Conservation (phyloP, 2,113 vertebrate species). For the Prietella phreatophila region DNA sequence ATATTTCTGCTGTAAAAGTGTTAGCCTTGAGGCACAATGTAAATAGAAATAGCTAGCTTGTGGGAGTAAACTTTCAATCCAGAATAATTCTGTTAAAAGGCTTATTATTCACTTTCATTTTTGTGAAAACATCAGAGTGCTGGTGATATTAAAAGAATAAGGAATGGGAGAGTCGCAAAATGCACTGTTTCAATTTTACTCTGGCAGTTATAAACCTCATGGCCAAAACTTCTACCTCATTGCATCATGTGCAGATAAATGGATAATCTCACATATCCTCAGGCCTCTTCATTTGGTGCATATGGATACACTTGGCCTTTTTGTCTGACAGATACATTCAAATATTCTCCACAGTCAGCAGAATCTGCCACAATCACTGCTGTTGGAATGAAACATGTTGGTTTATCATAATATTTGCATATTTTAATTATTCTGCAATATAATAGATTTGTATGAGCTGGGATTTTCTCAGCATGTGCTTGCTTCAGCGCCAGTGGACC, state of each 20-base stretch:
- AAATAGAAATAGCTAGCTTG: background rate
- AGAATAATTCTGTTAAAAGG: background rate
- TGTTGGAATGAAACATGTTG: constrained; percentile 49
- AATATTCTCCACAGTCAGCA: constrained; percentile 45
- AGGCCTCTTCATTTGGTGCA: constrained; percentile 31
- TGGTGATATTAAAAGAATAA: background rate
- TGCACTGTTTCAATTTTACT: background rate
- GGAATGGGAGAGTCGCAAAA: background rate
- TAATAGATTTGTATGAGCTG: constrained; percentile 35
- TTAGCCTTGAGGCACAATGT: background rate
- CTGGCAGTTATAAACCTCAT: background rate
- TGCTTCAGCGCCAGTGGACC: background rate
- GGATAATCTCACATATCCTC: constrained; percentile 30
- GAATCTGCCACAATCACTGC: constrained; percentile 45
- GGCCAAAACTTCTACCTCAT: background rate
- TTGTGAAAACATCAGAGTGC: background rate
- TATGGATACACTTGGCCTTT: constrained; percentile 37
- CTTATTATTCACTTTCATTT: background rate
- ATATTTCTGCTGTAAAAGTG: background rate
- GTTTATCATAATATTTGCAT: constrained; percentile 64
- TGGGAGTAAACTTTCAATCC: background rate
- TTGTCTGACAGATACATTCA: constrained; percentile 61
- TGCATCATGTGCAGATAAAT: constrained; percentile 46
- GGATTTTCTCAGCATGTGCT: constrained; percentile 11
- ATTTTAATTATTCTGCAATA: constrained; percentile 65